These are phyloP conservation scores for Chydorus sphaericus DNA, from an alignment of 2,888 invertebrate genomes.

Conservation along the genomic window DNA sequence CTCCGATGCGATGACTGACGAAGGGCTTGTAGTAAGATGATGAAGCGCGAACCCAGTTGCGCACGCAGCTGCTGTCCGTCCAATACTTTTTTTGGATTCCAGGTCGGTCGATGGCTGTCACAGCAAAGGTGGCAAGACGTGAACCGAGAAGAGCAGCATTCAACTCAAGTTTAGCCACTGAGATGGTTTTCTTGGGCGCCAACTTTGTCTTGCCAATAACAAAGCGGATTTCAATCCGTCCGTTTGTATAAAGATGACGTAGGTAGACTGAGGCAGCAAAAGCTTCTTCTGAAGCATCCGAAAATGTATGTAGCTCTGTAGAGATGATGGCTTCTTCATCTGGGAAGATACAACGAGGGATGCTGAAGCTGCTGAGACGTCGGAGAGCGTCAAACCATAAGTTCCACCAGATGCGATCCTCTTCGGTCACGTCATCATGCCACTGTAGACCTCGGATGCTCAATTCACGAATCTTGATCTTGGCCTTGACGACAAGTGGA, in stretches of 20 bases:
- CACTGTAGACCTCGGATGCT: constrained; percentile 14
- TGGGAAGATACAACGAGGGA: background rate
- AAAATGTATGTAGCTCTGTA: constrained; percentile 5
- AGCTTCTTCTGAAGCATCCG: constrained; percentile 6
- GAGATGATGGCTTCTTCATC: background rate
- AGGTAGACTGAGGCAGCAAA: background rate
- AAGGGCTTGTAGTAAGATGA: background rate
- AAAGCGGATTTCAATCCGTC: background rate
- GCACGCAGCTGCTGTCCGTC: constrained; percentile 10
- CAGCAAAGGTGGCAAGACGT: background rate
- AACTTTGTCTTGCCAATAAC: background rate
- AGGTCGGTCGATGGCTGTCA: background rate
- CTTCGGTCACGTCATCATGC: constrained; percentile 9
- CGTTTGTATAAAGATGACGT: background rate
- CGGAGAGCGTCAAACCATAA: background rate
- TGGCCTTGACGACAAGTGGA: constrained; percentile 13
- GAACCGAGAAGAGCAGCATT: background rate
- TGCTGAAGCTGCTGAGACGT: background rate
- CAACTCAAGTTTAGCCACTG: background rate
- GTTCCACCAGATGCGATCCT: background rate
- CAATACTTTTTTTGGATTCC: background rate
- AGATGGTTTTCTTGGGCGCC: background rate
- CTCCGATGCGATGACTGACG: background rate
- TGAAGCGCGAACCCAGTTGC: constrained; percentile 1
- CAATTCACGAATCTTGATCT: constrained; percentile 12